A percentile compares a stretch with the other conserved stretches of the same genome.
Evolutionary conservation across 2,888 invertebrate species (phyloP).

Genomic region (Lithophane socia): DNA sequence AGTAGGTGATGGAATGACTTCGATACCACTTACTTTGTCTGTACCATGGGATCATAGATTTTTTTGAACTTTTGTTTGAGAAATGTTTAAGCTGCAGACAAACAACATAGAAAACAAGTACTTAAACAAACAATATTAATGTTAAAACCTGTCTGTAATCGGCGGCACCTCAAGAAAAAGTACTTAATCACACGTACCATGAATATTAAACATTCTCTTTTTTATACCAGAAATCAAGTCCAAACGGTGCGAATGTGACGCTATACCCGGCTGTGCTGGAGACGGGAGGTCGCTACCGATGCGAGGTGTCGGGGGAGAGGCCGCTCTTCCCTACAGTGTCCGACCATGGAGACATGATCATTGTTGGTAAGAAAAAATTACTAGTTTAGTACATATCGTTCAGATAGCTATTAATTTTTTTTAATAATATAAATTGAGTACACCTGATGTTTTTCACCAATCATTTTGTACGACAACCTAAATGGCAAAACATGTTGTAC

Average conservation of each 20-base stretch:
- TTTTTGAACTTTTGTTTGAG: neutral
- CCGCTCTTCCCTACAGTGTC: constrained; percentile 94
- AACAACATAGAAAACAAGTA: constrained; percentile 21
- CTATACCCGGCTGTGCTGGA: constrained; percentile 92
- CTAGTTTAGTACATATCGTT: neutral
- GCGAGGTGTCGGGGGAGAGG: constrained; percentile 94
- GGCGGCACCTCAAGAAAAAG: constrained; percentile 12
- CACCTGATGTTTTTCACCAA: neutral
- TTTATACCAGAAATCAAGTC: constrained; percentile 90
- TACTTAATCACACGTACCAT: constrained; percentile 22
- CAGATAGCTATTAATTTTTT: neutral
- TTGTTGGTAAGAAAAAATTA: constrained; percentile 91
- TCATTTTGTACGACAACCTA: neutral
- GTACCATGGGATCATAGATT: neutral
- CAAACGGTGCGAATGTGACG: constrained; percentile 92
- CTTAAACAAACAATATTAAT: constrained; percentile 36
- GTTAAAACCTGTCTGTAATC: constrained; percentile 16
- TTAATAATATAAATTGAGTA: neutral
- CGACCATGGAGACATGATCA: constrained; percentile 93
- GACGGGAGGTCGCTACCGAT: constrained; percentile 94
- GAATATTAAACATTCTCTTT: constrained; percentile 27
- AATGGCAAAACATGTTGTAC: neutral
- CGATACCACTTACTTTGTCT: neutral
- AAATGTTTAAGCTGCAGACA: neutral
- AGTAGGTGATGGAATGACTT: neutral